Conservation (phyloP, 2,113 vertebrate species). For the Leiothrix lutea region DNA sequence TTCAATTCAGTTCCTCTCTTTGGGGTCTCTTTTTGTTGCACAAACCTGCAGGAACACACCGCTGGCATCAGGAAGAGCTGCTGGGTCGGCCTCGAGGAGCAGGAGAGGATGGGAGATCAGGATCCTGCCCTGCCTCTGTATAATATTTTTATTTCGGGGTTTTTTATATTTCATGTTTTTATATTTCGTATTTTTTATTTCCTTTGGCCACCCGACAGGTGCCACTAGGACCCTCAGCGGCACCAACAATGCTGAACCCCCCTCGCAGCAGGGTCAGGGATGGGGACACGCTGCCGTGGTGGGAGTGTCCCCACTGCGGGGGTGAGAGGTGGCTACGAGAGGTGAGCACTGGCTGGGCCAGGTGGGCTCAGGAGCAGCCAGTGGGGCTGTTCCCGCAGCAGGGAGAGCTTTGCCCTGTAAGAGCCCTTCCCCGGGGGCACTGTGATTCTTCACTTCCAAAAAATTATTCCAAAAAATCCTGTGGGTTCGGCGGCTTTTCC, state of each 20-base stretch:
- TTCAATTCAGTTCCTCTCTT: background rate
- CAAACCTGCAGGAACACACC: rapidly evolving
- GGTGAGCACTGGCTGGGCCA: rapidly evolving
- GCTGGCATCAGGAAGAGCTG: rapidly evolving
- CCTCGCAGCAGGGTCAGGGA: rapidly evolving
- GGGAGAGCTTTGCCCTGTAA: background rate
- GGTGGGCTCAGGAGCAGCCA: too few species aligned
- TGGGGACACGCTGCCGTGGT: rapidly evolving
- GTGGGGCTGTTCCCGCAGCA: rapidly evolving
- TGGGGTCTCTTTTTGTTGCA: background rate
- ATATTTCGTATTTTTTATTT: background rate
- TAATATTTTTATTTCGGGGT: too few species aligned
- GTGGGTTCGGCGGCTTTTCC: background rate
- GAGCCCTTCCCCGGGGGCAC: rapidly evolving
- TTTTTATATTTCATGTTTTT: too few species aligned
- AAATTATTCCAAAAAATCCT: rapidly evolving
- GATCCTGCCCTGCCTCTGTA: background rate
- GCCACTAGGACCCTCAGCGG: background rate
- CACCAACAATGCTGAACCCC: background rate
- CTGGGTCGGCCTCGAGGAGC: background rate
- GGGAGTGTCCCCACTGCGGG: background rate
- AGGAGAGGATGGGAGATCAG: background rate
- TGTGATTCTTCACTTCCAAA: background rate
- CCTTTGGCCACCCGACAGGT: background rate
- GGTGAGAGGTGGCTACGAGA: rapidly evolving